Percentiles rank a stretch among this genome's conserved stretches.
phyloP scores from a whole-genome alignment of 2,888 invertebrate genomes.

The Leucania comma region DNA sequence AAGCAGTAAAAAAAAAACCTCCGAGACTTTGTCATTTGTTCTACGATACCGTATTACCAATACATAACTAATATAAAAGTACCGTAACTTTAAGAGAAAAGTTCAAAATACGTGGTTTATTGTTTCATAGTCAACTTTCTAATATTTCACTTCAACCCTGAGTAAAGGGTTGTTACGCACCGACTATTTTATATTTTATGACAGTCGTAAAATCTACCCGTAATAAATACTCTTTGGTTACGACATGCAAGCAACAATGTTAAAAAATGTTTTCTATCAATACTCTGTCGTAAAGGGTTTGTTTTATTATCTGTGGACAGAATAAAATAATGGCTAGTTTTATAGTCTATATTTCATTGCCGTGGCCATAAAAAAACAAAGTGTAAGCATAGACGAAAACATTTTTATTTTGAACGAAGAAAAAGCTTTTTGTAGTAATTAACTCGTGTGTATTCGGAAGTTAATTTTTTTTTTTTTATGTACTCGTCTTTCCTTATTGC shows the following conservation, averaged over 20 bases:
- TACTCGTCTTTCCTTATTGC: background rate
- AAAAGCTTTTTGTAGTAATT: constrained; percentile 4
- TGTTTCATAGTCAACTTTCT: constrained; percentile 34
- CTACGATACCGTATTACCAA: background rate
- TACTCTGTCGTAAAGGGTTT: constrained; percentile 56
- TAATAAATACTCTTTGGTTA: constrained; percentile 66
- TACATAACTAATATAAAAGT: constrained; percentile 14
- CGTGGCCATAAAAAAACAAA: constrained; percentile 37
- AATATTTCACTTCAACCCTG: constrained; percentile 62
- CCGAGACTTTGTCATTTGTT: background rate
- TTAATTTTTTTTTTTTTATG: background rate
- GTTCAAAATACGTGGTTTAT: constrained; percentile 17
- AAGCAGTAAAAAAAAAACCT: background rate
- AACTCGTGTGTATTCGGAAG: constrained; percentile 1
- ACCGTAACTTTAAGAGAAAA: constrained; percentile 33
- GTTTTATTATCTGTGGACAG: constrained; percentile 62
- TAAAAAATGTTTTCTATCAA: constrained; percentile 53
- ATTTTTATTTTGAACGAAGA: background rate
- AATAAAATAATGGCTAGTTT: constrained; percentile 57
- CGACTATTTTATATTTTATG: constrained; percentile 61
- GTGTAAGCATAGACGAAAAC: constrained; percentile 3
- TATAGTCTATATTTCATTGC: constrained; percentile 56
- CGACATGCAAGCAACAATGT: constrained; percentile 54
- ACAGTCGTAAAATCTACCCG: constrained; percentile 60
- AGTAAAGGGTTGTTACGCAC: constrained; percentile 68